phyloP scores from a whole-genome alignment of 2,797 vertebrate genomes.

The Mustela erminea region DNA sequence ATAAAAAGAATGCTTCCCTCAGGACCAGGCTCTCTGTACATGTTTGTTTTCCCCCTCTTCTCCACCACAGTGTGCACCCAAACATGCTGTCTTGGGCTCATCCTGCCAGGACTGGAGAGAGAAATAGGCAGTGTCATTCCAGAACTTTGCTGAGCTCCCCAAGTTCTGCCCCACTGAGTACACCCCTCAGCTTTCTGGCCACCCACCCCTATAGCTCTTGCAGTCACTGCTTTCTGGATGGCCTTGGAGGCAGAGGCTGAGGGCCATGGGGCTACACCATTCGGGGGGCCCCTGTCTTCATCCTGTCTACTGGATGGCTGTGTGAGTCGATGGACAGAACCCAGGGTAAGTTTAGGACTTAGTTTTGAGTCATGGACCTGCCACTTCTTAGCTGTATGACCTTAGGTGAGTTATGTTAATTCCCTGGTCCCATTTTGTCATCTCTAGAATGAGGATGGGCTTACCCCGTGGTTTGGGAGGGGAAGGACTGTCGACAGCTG shows the following conservation, averaged over 20 bases:
- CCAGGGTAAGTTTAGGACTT: no score
- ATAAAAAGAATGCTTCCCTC: neutral
- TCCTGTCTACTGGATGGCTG: neutral
- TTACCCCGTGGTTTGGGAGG: neutral
- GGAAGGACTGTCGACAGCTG: neutral
- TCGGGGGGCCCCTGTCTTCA: neutral
- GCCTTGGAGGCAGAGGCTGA: neutral
- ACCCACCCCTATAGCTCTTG: neutral
- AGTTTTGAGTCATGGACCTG: neutral
- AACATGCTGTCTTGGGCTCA: neutral
- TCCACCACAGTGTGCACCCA: neutral
- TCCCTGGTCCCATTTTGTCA: neutral
- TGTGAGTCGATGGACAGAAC: neutral
- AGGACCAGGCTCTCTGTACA: neutral
- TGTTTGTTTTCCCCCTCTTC: neutral
- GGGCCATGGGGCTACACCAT: neutral
- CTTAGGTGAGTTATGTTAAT: neutral
- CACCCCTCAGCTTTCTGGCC: neutral
- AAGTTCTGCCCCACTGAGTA: neutral
- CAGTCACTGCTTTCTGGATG: neutral
- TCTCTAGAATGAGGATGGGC: conserved; percentile 38
- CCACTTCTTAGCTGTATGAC: neutral
- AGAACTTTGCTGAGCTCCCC: neutral
- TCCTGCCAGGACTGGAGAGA: neutral
- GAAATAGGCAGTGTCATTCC: neutral